Conservation (phyloP, 2,113 vertebrate genomes). For the Mobula birostris region DNA sequence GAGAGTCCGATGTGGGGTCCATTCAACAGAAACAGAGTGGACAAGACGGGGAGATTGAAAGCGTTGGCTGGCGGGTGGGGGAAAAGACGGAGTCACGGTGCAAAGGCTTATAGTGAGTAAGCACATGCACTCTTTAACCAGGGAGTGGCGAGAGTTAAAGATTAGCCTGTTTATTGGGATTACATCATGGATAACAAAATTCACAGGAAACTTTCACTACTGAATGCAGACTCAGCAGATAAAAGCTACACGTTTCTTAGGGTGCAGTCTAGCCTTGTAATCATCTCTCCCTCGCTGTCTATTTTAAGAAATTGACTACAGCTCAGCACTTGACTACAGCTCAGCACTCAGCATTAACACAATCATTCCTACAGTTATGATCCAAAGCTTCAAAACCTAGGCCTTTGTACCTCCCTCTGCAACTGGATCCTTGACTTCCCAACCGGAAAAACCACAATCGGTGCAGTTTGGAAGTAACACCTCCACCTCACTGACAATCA, state of each 20-base stretch:
- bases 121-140: neutral
- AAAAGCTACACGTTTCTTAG: neutral
- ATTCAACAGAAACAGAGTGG: neutral
- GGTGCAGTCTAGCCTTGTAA: neutral
- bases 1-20: neutral
- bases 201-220: neutral
- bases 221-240: neutral
- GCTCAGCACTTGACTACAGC: too few species aligned
- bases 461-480: too few species aligned
- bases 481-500: too few species aligned
- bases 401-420: too few species aligned
- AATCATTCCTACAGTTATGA: too few species aligned
- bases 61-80: neutral
- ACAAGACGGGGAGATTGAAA: neutral
- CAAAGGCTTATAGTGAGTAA: too few species aligned
- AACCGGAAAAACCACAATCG: too few species aligned
- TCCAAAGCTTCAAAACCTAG: too few species aligned
- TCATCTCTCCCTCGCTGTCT: neutral
- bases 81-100: neutral
- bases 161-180: neutral
- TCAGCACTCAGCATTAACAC: too few species aligned
- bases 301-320: neutral
- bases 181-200: neutral
- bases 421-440: too few species aligned
- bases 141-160: neutral